Conservation (phyloP, 2,888 invertebrate genomes). For the Xestia c-nigrum region DNA sequence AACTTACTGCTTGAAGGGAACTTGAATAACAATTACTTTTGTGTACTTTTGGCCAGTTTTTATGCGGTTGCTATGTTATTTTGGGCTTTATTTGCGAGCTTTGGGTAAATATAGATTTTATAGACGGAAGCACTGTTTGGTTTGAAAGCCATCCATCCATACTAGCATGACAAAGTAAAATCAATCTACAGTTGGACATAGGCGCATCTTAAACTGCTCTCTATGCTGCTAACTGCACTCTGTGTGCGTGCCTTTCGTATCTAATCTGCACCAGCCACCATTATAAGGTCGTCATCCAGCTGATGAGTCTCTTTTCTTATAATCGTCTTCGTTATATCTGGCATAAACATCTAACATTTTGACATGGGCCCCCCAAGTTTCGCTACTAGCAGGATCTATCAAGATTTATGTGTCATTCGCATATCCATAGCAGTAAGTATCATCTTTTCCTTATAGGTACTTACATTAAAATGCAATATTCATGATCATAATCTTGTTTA, state of each 20-base stretch:
- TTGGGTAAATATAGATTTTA: conserved; percentile 3
- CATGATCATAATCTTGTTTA: conserved; percentile 41
- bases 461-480: conserved; percentile 30
- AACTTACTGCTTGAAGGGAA: conserved; percentile 23
- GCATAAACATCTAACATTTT: not conserved
- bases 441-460: not conserved
- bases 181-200: not conserved
- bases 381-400: not conserved
- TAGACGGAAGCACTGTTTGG: not conserved
- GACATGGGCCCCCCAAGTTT: no score
- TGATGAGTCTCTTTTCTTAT: not conserved
- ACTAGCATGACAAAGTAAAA: not conserved
- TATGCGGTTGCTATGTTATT: conserved; percentile 30
- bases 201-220: not conserved
- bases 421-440: not conserved
- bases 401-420: not conserved
- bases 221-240: no score
- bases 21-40: conserved; percentile 37
- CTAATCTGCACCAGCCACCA: not conserved
- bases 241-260: not conserved
- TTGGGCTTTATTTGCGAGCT: conserved; percentile 21
- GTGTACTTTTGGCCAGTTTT: conserved; percentile 19
- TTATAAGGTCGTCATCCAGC: not conserved
- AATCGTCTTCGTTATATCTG: not conserved
- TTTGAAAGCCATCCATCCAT: not conserved